Base-by-base conservation (phyloP, 2,113 vertebrate species). In the Thamnaconus septentrionalis region DNA sequence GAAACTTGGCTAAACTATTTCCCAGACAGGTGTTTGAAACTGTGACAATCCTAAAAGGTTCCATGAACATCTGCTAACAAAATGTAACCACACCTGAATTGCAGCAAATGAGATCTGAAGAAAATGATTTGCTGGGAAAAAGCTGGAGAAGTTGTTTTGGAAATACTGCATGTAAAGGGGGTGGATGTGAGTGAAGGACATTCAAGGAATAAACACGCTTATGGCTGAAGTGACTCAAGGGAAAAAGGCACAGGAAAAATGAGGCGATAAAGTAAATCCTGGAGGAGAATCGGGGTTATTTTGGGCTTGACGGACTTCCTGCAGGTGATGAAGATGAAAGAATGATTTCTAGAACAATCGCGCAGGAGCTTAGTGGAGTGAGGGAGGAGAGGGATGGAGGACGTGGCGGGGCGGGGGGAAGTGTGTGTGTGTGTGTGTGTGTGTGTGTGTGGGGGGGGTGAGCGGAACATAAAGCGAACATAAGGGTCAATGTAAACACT, bases 321-420 rank as follows among this genome's bases (percentile, higher is more conserved):
- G 90, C 91, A 92, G 91, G 91, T 92, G 90, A 90, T 83, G 88
- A 82, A 88, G 88, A 85, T 86, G 87, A 86, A 88, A 80, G 78
- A 86, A 70, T 46, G 53, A 86, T 85, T 84, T 83, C 74, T 83
- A 65, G 73, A 91, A 91, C 85, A 90, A 91, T 90, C 85, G 81
- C 64, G 75, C 61, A 73, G 75, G 71, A 76, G 78, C 82, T 73
- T 73, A 83, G 66, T 80, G 66, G 60, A 86, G 61, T 45, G 67
- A 73, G 54, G 65, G 57, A 60, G 45, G 67, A 73, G 54, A 63
- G 57, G 41, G 72, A 73, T 73, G 71, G 75, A 71, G 65, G 78
- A 76, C 72, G 79, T 31, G 18, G 18, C 2, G 18, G 18, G 18
- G 56, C 64, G 5, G 44, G 4, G 53, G 9, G 47, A 53, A 2